Evolutionary conservation across 2,113 vertebrate species (phyloP).

Genomic region (Pelvicachromis taeniatus): DNA sequence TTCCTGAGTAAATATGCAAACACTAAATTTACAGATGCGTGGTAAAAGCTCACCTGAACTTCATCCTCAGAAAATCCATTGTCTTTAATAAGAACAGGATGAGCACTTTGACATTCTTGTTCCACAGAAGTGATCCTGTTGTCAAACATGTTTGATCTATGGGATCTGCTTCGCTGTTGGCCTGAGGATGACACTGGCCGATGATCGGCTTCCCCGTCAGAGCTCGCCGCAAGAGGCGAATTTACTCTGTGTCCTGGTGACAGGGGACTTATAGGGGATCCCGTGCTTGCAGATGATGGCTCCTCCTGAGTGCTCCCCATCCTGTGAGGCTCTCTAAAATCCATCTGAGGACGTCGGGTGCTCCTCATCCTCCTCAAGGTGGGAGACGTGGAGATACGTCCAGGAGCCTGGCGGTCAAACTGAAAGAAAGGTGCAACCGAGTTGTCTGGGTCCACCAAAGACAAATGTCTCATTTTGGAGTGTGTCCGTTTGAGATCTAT

Average conservation of each 20-base stretch:
- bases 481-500: slow-evolving; percentile 64
- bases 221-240: slow-evolving; percentile 62
- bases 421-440: slow-evolving; percentile 63
- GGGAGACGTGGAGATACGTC: slow-evolving; percentile 84
- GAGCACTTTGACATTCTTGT: slow-evolving; percentile 26
- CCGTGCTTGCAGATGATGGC: not conserved
- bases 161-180: slow-evolving; percentile 43
- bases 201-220: slow-evolving; percentile 27
- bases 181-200: slow-evolving; percentile 1
- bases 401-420: slow-evolving; percentile 81
- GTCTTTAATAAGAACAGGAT: slow-evolving; percentile 17
- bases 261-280: slow-evolving; percentile 5
- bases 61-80: slow-evolving; percentile 36
- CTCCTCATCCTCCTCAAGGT: slow-evolving; percentile 81
- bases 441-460: slow-evolving; percentile 32
- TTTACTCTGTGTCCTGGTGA: slow-evolving; percentile 36
- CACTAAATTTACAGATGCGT: not conserved
- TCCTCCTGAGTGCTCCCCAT: slow-evolving; percentile 58
- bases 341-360: slow-evolving; percentile 44
- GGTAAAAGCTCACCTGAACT: slow-evolving; percentile 58
- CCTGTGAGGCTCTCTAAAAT: slow-evolving; percentile 22
- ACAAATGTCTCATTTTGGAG: slow-evolving; percentile 58
- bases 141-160: slow-evolving; percentile 67
- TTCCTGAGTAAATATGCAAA: not conserved
- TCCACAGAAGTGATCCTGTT: slow-evolving; percentile 33